phyloP scores from a whole-genome alignment of 2,797 vertebrate genomes.

The Premnoplex brunnescens region DNA sequence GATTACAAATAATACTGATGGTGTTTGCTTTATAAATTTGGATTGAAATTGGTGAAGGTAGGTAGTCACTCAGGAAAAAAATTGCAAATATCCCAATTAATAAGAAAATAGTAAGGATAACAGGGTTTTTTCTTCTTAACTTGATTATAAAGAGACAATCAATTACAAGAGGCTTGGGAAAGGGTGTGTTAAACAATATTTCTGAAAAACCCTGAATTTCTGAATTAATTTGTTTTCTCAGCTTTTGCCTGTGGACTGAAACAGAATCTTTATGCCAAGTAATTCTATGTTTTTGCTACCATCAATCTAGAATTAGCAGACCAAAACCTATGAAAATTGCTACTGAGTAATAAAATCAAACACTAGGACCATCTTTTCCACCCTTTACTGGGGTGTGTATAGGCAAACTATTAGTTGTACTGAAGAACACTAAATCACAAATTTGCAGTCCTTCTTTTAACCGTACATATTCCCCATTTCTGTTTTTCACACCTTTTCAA shows the following conservation, averaged over 20 bases:
- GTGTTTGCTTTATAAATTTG: neutral
- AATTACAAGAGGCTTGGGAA: no score
- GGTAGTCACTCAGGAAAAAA: neutral
- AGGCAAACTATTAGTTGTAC: neutral
- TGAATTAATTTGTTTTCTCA: neutral
- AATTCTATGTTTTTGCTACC: neutral
- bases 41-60: neutral
- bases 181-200: neutral
- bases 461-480: accelerated
- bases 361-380: neutral
- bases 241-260: neutral
- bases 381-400: neutral
- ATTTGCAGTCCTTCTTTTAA: neutral
- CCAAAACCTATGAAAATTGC: neutral
- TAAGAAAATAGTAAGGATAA: neutral
- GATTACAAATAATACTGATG: neutral
- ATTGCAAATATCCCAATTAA: neutral
- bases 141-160: neutral
- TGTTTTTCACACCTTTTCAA: neutral
- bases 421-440: neutral
- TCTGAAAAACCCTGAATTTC: neutral
- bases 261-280: neutral
- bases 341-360: neutral
- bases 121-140: neutral
- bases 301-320: neutral